Evolutionary conservation across 2,888 invertebrate species (phyloP).

Genomic region (Oegoconia quadripuncta): DNA sequence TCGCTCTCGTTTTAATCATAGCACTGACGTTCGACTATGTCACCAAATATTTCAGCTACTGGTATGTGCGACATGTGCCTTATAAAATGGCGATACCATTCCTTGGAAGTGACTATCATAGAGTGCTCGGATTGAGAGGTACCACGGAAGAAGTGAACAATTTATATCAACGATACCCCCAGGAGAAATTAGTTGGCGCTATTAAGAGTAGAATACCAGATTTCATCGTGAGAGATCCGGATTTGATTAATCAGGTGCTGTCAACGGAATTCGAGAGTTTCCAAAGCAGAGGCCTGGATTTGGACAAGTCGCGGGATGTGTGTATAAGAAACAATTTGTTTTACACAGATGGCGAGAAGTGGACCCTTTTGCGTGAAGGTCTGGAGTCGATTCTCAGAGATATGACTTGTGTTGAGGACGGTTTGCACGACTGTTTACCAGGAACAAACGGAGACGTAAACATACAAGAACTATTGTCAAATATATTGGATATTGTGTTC

Average conservation of each 20-base stretch:
- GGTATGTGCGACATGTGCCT: constrained; percentile 66
- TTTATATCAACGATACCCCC: constrained; percentile 47
- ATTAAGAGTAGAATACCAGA: constrained; percentile 69
- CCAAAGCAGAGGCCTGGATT: constrained; percentile 68
- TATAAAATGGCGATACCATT: constrained; percentile 59
- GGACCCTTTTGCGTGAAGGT: constrained; percentile 58
- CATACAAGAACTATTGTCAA: constrained; percentile 68
- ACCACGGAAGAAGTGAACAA: constrained; percentile 58
- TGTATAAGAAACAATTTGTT: constrained; percentile 77
- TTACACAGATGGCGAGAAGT: constrained; percentile 70
- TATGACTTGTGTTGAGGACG: constrained; percentile 47
- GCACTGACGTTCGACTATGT: constrained; percentile 66
- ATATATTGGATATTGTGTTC: constrained; percentile 70
- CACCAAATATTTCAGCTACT: constrained; percentile 71
- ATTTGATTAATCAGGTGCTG: constrained; percentile 62
- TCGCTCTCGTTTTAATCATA: constrained; percentile 47
- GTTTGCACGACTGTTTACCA: constrained; percentile 69
- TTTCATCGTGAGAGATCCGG: constrained; percentile 65
- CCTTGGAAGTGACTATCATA: constrained; percentile 63
- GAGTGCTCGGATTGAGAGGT: constrained; percentile 53
- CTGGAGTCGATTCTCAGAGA: constrained; percentile 58
- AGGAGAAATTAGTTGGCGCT: constrained; percentile 59
- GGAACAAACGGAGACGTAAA: constrained; percentile 73
- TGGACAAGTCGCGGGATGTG: constrained; percentile 75
- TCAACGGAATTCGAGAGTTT: constrained; percentile 70